Base-by-base conservation (phyloP, 2,113 vertebrate species). In the Polypterus bichir region DNA sequence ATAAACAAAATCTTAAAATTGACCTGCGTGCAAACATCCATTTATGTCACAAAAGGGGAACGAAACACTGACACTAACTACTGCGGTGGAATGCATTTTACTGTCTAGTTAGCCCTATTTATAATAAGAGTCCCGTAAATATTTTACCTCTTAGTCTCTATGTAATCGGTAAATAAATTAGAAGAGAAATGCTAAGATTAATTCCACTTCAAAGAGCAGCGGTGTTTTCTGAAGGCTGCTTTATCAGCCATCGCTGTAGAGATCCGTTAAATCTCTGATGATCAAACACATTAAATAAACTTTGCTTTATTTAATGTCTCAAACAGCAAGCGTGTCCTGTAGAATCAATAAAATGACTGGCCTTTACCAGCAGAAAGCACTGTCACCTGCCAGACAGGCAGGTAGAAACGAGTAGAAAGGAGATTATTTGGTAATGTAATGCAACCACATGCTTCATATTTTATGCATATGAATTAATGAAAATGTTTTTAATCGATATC, bases 271-370 rank as follows among this genome's bases (percentile, higher is more conserved):
- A 70, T 74, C 60, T 59, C 56, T 56, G 59, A 74, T 64, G 69
- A 66, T 70, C 77, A 76, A 74, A 76, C 74, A 70, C 67, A 66
- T 69, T 73, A 68, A 66, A 76, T 76, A 74, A 72, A 74, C 70
- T 73, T 72, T 70, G 72, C 72, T 77, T 71, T 73, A 70, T 74
- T 74, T 73, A 74, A 71, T 68, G 69, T 68, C 70, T 66, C 73
- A 73, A 69, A 69, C 69, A 73, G 74, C 66, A 64, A 59, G 67
- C 66, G 66, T 65, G 64, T 70, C 66, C 70, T 54, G 59, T 59
- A 68, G 72, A 74, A 76, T 74, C 73, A 71, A 71, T 68, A 72
- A 62, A 62, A 62, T 49, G 10, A 7, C 51, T 8, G 51, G 51
- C 7, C 51, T 52, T 27, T 27, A 27, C 27, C 27, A 27, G 27